Percentiles rank a stretch among this genome's conserved stretches.
Evolutionary conservation across 2,113 vertebrate genomes (phyloP).

Genomic region (Oreochromis tanganicae): DNA sequence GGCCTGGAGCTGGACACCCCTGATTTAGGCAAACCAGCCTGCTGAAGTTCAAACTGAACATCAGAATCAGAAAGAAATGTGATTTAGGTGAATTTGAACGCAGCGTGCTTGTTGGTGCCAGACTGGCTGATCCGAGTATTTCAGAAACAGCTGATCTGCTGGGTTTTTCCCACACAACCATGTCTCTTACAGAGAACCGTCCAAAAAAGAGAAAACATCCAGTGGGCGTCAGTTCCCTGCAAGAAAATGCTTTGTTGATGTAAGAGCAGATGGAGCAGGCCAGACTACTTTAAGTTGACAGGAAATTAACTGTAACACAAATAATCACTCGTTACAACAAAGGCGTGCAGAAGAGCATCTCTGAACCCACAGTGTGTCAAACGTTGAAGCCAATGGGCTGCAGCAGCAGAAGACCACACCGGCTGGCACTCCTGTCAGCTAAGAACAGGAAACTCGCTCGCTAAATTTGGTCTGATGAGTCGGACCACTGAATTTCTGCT

Average conservation of each 20-base stretch:
- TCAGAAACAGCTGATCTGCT: neutral
- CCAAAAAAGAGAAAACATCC: neutral
- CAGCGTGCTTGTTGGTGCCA: neutral
- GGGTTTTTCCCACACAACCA: neutral
- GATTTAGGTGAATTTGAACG: neutral
- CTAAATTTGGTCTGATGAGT: neutral
- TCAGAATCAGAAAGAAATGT: neutral
- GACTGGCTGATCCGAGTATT: neutral
- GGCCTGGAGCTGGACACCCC: neutral
- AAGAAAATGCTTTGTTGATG: neutral
- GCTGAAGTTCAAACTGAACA: neutral
- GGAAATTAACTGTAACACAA: neutral
- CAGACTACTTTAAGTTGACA: neutral
- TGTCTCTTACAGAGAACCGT: neutral
- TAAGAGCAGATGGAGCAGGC: neutral
- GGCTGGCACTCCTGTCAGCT: neutral
- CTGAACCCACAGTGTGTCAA: neutral
- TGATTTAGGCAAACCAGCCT: neutral
- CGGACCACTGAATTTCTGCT: neutral
- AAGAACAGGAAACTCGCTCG: neutral
- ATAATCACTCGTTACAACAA: neutral
- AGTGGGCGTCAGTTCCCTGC: neutral
- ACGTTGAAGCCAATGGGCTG: neutral
- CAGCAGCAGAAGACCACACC: neutral
- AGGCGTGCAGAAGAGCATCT: neutral